phyloP scores from a whole-genome alignment of 1,140 invertebrate species.

The Aphaenogaster rudis region DNA sequence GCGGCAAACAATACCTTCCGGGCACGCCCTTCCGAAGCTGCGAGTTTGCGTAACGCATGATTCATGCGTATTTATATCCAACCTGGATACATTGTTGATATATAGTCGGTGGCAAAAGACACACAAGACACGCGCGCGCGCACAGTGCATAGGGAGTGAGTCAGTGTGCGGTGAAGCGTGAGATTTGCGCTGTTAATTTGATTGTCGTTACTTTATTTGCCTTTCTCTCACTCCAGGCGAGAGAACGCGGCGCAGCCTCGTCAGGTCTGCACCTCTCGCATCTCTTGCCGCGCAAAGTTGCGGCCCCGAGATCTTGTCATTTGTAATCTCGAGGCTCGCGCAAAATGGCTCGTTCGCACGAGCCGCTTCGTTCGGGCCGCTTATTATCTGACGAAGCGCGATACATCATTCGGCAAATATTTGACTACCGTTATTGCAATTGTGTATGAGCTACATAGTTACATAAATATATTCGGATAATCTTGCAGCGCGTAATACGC shows the following conservation, averaged over 20 bases:
- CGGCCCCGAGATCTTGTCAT: slow-evolving; percentile 5
- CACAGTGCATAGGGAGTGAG: background rate
- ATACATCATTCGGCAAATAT: slow-evolving; percentile 50
- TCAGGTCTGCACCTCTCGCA: background rate
- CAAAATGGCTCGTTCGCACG: slow-evolving; percentile 1
- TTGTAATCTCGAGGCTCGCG: background rate
- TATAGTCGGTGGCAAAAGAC: background rate
- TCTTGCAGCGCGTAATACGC: background rate
- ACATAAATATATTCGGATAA: slow-evolving; percentile 43
- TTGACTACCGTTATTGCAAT: slow-evolving; percentile 40
- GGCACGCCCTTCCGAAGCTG: slow-evolving; percentile 52
- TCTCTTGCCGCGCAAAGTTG: background rate
- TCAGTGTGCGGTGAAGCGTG: slow-evolving; percentile 39
- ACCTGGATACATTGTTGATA: slow-evolving; percentile 34
- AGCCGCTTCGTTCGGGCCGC: background rate
- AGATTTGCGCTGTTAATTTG: slow-evolving; percentile 59
- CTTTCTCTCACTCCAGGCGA: slow-evolving; percentile 20
- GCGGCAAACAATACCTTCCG: slow-evolving; percentile 56
- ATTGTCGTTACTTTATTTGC: slow-evolving; percentile 57
- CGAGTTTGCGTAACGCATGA: slow-evolving; percentile 48
- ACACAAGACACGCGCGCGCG: too few relatives aligned
- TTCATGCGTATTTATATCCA: slow-evolving; percentile 53
- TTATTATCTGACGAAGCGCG: slow-evolving; percentile 27
- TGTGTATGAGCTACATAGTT: slow-evolving; percentile 24
- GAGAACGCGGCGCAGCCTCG: background rate